Evolutionary conservation across 2,113 vertebrate genomes (phyloP).

Genomic region (Brachypodius melanocephalos): DNA sequence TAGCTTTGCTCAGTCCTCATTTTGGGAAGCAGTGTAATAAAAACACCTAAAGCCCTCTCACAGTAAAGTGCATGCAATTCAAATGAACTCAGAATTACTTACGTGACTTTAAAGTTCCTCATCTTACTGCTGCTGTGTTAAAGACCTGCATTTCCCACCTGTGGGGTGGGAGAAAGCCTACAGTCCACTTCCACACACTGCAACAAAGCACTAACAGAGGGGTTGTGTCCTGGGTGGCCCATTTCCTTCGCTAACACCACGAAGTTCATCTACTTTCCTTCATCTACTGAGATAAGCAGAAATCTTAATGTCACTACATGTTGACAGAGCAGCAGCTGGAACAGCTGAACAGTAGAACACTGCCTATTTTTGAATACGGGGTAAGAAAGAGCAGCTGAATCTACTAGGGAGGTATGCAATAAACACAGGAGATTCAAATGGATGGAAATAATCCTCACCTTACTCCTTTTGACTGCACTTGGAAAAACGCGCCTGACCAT

Average conservation of each 20-base stretch:
- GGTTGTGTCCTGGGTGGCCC: not conserved
- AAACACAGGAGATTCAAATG: not conserved
- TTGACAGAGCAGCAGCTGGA: not conserved
- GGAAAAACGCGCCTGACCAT: not conserved
- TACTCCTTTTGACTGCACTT: not conserved
- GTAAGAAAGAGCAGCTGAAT: not conserved
- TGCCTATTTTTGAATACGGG: not conserved
- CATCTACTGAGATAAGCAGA: not conserved
- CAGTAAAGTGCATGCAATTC: not conserved
- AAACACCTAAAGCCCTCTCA: not conserved
- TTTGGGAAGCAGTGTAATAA: not conserved
- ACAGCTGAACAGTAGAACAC: not conserved
- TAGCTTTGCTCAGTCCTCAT: not conserved
- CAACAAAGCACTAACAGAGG: not conserved
- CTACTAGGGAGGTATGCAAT: not conserved
- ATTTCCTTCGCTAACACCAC: not conserved
- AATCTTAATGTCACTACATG: not conserved
- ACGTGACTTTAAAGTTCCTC: not conserved
- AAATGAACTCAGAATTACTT: not conserved
- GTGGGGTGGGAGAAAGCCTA: not conserved
- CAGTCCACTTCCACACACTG: not conserved
- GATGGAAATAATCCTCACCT: not conserved
- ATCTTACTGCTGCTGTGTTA: not conserved
- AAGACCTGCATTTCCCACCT: not conserved
- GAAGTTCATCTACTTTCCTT: not conserved